Evolutionary conservation across 2,888 invertebrate genomes (phyloP).

Genomic region (Prionchulus punctatus): DNA sequence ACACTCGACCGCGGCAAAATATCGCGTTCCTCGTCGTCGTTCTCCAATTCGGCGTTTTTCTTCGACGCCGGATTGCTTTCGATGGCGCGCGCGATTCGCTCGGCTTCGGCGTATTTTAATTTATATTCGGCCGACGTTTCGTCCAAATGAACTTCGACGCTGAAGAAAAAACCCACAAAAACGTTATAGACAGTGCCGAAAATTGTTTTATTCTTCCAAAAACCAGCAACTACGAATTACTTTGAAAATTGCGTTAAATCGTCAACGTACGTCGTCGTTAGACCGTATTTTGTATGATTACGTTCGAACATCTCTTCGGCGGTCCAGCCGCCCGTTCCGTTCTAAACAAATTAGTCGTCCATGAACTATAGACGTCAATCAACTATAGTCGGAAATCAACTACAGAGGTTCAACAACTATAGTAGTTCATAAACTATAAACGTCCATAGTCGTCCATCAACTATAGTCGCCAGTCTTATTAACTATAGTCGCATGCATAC

Average conservation of each 20-base stretch:
- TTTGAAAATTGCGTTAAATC: slow-evolving; percentile 72
- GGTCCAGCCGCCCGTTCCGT: slow-evolving; percentile 59
- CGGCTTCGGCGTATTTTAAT: slow-evolving; percentile 67
- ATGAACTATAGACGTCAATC: too few species aligned
- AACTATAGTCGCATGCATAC: too few species aligned
- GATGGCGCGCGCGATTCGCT: slow-evolving; percentile 77
- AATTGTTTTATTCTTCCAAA: too few species aligned
- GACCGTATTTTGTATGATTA: slow-evolving; percentile 77
- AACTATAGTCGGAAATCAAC: too few species aligned
- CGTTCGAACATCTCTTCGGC: slow-evolving; percentile 87
- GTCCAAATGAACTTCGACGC: slow-evolving; percentile 58
- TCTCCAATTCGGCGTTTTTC: slow-evolving; percentile 66
- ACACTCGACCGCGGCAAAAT: slow-evolving; percentile 12
- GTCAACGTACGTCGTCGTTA: slow-evolving; percentile 78
- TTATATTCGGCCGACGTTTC: slow-evolving; percentile 66
- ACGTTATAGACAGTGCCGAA: too few species aligned
- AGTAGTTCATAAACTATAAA: too few species aligned
- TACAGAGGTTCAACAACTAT: too few species aligned
- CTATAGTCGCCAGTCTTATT: too few species aligned
- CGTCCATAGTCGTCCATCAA: too few species aligned
- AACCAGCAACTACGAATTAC: too few species aligned
- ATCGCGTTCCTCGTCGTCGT: slow-evolving; percentile 43
- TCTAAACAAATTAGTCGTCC: too few species aligned
- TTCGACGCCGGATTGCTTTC: slow-evolving; percentile 67
- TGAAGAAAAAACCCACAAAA: too few species aligned